Percentiles rank a stretch among this genome's conserved stretches.
Evolutionary conservation across 2,113 vertebrate species (phyloP).

Genomic region (Atrichornis clamosus): DNA sequence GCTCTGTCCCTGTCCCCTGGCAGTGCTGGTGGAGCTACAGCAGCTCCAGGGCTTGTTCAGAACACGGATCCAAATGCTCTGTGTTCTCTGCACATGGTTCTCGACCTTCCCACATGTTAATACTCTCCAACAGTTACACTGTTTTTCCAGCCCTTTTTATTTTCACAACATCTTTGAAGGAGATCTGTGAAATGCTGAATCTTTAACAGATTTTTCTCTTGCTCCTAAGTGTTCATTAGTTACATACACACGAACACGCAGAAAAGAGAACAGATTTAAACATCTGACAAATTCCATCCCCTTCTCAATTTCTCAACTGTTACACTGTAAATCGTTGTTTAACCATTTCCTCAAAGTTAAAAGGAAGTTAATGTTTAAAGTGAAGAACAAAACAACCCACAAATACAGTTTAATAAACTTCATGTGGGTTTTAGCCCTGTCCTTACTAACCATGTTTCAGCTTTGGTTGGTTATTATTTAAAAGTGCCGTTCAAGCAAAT

Average conservation of each 20-base stretch:
- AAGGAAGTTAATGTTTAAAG: constrained; percentile 5
- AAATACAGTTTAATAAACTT: neutral
- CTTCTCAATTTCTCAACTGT: constrained; percentile 33
- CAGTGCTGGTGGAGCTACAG: neutral
- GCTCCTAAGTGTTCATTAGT: constrained; percentile 26
- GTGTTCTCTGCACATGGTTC: neutral
- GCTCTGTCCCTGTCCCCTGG: neutral
- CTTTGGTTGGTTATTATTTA: neutral
- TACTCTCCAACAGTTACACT: constrained; percentile 2
- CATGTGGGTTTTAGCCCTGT: neutral
- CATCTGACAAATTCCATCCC: constrained; percentile 48
- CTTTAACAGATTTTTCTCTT: constrained; percentile 37
- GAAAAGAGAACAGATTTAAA: constrained; percentile 39
- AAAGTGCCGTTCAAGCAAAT: neutral
- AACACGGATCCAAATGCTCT: neutral
- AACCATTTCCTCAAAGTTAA: constrained; percentile 27
- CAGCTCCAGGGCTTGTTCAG: neutral
- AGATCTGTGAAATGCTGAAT: constrained; percentile 26
- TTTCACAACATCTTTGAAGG: constrained; percentile 28
- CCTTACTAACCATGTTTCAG: neutral
- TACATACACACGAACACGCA: neutral
- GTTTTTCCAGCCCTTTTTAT: constrained; percentile 31
- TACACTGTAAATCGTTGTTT: constrained; percentile 9
- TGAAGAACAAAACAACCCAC: neutral
- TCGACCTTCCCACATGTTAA: neutral